These are phyloP conservation scores for Antrozous pallidus DNA, from an alignment of 2,797 vertebrate genomes.

Conservation along the genomic window DNA sequence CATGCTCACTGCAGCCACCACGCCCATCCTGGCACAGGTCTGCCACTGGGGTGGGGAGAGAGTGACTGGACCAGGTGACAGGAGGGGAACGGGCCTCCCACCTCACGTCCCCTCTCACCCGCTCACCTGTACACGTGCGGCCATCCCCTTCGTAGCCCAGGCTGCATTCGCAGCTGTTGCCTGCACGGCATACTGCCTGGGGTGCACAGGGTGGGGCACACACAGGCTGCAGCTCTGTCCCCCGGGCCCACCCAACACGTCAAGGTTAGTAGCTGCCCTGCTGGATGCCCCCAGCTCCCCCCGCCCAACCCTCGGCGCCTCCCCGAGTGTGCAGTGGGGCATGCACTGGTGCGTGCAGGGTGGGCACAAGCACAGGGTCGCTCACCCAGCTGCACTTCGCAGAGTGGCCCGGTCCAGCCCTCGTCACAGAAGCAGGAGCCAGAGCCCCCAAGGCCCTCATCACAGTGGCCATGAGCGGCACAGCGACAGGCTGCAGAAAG, in stretches of 20 bases:
- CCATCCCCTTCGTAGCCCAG: slow-evolving; percentile 91
- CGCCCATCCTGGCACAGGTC: slow-evolving; percentile 90
- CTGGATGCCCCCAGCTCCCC: not conserved
- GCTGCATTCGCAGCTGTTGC: slow-evolving; percentile 88
- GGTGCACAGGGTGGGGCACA: slow-evolving; percentile 88
- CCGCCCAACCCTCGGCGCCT: not conserved
- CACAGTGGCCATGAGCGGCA: slow-evolving; percentile 85
- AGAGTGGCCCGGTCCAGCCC: slow-evolving; percentile 89
- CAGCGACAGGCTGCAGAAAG: slow-evolving; percentile 88
- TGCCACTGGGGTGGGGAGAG: slow-evolving; percentile 82
- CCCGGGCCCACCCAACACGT: slow-evolving; percentile 14
- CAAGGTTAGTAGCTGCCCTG: slow-evolving; percentile 31
- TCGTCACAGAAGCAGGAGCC: slow-evolving; percentile 90
- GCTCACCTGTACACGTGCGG: slow-evolving; percentile 87
- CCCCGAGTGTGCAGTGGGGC: not conserved
- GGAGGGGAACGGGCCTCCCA: not conserved
- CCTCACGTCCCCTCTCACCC: accelerated
- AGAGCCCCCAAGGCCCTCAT: slow-evolving; percentile 87
- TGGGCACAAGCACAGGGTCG: not conserved
- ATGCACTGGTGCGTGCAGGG: too few species aligned
- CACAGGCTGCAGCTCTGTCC: slow-evolving; percentile 78
- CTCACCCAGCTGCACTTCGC: slow-evolving; percentile 88
- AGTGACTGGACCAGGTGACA: not conserved
- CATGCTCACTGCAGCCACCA: slow-evolving; percentile 89
- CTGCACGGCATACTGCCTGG: slow-evolving; percentile 85